Base-by-base conservation (phyloP, 2,113 vertebrate species). In the Psammodynastes pulverulentus region DNA sequence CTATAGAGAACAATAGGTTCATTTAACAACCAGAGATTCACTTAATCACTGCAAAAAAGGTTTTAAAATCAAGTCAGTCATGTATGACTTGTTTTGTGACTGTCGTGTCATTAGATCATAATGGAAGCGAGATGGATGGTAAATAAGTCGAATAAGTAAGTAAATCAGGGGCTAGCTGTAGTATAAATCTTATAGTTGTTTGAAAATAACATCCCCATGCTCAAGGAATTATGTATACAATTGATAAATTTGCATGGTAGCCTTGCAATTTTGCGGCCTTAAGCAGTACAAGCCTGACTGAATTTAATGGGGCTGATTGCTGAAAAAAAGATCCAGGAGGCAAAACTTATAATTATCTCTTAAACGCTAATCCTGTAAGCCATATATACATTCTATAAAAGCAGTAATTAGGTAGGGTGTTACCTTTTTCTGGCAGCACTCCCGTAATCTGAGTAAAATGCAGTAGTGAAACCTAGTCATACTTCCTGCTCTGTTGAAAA, bases 291-390 rank as follows among this genome's bases (percentile, higher is more conserved):
- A 79, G 3, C 7, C 34, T 79, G 72, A 58, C 46, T 85, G 67
- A 56, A 89, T 89, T 26, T 85, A 53, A 89, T 29, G 49, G n/a
- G n/a, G 39, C 51, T 19, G n/a, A n/a, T 54, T 54, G 87, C 7
- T 88, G 86, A 84, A 92, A 92, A 72, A 90, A 90, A 39, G 72
- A 79, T 84, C 23, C 21, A 39, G 23, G 39, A 72, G 89, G 21
- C 39, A 34, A 10, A 72, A 52, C n/a, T 43, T n/a, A 58, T 39
- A 89, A 89, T 67, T 51, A 79, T 90, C 51, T 26, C 12, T 90
- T 52, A 90, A 52, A 90, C 52, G 5, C 49, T 67, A 49, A 90
- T 39, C 21, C 67, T 39, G 72, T 84, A 84, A 53, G 67, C 67
- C n/a, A 19, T 43, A 15, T 43, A 84, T 90, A 84, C 13, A 90